Evolutionary conservation across 1,140 invertebrate genomes (phyloP).

Genomic region (Scaptomyza pallida): DNA sequence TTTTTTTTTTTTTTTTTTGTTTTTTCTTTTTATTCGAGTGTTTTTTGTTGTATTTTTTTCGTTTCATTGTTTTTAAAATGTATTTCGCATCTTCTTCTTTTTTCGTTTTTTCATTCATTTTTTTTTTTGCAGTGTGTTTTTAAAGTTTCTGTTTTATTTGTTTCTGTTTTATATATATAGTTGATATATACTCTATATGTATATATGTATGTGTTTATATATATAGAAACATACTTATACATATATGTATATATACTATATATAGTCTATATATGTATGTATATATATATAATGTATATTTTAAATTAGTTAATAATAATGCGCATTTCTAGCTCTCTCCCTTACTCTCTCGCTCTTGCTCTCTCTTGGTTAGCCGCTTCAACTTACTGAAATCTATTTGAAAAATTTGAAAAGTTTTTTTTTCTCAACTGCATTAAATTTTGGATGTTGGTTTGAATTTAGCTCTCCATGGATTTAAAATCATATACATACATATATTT

Average conservation of each 20-base stretch:
- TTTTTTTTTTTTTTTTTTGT: constrained; percentile 43
- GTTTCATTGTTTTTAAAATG: constrained; percentile 79
- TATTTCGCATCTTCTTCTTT: constrained; percentile 62
- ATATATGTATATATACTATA: constrained; percentile 39
- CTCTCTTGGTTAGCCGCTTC: constrained; percentile 8
- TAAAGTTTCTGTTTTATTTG: constrained; percentile 30
- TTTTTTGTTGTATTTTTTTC: constrained; percentile 52
- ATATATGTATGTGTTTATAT: constrained; percentile 30
- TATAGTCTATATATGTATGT: constrained; percentile 32
- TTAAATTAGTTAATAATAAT: constrained; percentile 74
- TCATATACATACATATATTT: constrained; percentile 60
- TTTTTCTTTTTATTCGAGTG: constrained; percentile 63
- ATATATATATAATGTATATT: constrained; percentile 55
- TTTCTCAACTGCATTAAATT: constrained; percentile 24
- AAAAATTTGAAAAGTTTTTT: constrained; percentile 60
- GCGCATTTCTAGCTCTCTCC: constrained; percentile 55
- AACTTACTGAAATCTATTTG: constrained; percentile 63
- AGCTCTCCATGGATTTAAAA: constrained; percentile 39
- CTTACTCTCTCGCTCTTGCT: constrained; percentile 41
- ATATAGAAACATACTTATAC: constrained; percentile 31
- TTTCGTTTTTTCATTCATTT: constrained; percentile 37
- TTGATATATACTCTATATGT: constrained; percentile 46
- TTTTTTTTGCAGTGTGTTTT: constrained; percentile 34
- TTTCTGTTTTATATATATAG: constrained; percentile 58
- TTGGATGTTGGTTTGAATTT: neutral